Evolutionary conservation across 1,140 invertebrate species (phyloP).

Genomic region (Brachionus plicatilis): DNA sequence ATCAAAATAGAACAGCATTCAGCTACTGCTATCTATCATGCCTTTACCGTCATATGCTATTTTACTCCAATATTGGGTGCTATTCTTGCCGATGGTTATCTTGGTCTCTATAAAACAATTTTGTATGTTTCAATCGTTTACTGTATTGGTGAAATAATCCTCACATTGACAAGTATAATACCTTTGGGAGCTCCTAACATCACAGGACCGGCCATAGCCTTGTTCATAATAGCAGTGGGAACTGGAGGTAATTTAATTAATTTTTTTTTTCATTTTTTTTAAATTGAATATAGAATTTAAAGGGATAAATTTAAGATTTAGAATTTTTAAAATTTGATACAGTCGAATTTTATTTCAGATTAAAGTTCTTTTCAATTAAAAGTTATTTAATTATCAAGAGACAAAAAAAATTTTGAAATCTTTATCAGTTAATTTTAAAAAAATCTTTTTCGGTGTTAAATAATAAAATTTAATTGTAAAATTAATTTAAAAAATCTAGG

Average conservation of each 20-base stretch:
- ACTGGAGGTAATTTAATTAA: conserved; percentile 59
- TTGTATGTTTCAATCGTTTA: conserved; percentile 81
- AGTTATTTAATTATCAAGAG: too few species aligned
- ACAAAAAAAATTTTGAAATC: too few species aligned
- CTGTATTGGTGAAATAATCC: conserved; percentile 70
- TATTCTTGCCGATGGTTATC: conserved; percentile 74
- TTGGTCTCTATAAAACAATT: conserved; percentile 82
- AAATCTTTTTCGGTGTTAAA: too few species aligned
- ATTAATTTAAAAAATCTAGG: too few species aligned
- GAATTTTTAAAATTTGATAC: too few species aligned
- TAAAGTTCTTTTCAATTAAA: too few species aligned
- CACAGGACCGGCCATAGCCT: conserved; percentile 48
- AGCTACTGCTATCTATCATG: conserved; percentile 74
- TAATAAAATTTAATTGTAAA: too few species aligned
- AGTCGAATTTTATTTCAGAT: too few species aligned
- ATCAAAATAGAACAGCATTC: conserved; percentile 63
- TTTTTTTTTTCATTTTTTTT: too few species aligned
- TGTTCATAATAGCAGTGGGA: conserved; percentile 53
- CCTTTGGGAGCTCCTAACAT: conserved; percentile 60
- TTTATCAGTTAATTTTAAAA: too few species aligned
- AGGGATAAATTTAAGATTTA: too few species aligned
- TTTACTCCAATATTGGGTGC: conserved; percentile 79
- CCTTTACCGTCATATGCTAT: conserved; percentile 74
- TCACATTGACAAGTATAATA: conserved; percentile 65
- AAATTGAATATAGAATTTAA: too few species aligned